Evolutionary conservation across 2,888 invertebrate genomes (phyloP), one percentile per base, ranked within the genome.

Genomic region (Chironomus riparius): DNA sequence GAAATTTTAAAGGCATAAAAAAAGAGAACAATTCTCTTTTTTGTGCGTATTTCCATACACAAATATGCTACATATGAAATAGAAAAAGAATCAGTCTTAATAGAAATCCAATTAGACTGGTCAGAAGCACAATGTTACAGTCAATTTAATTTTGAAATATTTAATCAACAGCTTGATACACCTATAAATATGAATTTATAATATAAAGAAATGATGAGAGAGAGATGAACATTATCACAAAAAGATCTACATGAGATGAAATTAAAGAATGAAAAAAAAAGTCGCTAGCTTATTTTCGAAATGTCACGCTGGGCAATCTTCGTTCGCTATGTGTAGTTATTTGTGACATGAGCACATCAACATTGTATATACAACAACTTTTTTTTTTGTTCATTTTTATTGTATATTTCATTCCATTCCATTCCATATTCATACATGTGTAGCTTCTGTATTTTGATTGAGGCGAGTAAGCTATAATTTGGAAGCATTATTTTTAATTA

Each of bases 321-420:
- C 38, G 38, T 38, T 38, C 38, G 38, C 15, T 28, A 50, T 47
- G 47, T 47, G 47, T 73, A 74, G 38, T 74, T 74, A 74, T 74
- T 74, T 74, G 74, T 74, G 74, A 74, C 74, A 74, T 74, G 74
- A 68, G 38, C 74, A 74, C 74, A 74, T 74, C 74, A 74, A 74
- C 74, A 18, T 10, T 38, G 38, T 38, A 38, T 38, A 38, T 38
- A 38, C 38, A 38, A 38, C 18, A 62, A 61, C 61, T 72, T 22
- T 62, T 72, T 22, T 71, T 71, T 3, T 38, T 38, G 13, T 38
- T 38, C 38, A 38, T 56, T 18, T 56, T 18, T 18, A 56, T 56
- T 56, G 56, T 56, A 56, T 56, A 18, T 18, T 15, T 50, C 50
- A 50, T 50, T 38, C 38, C 38, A 38, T 38, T 38, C 38, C 38